A percentile compares a stretch with the other conserved stretches of the same genome.
phyloP scores from a whole-genome alignment of 1,140 invertebrate species.

The Zophobas morio region DNA sequence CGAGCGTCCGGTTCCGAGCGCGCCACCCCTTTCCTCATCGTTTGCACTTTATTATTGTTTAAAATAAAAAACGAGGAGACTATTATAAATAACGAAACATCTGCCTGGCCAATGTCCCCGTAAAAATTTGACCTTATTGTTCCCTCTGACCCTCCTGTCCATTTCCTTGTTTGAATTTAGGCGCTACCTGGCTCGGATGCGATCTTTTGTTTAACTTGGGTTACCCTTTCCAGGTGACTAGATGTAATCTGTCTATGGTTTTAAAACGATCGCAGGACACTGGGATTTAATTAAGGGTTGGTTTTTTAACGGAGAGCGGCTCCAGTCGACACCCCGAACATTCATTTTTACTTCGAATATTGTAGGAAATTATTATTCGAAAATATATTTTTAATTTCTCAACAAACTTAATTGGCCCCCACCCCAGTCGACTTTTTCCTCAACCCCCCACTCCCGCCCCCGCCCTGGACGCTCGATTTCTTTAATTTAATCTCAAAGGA shows the following conservation, averaged over 20 bases:
- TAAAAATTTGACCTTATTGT: slow-evolving; percentile 38
- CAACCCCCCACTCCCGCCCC: too few relatives aligned
- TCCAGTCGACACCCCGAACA: not conserved
- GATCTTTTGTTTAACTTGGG: slow-evolving; percentile 35
- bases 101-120: slow-evolving; percentile 45
- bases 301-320: slow-evolving; percentile 3
- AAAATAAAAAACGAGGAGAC: not conserved
- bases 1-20: not conserved
- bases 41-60: not conserved
- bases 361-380: too few relatives aligned
- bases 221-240: slow-evolving; percentile 43
- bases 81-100: slow-evolving; percentile 42
- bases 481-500: too few relatives aligned
- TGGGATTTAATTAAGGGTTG: slow-evolving; percentile 20
- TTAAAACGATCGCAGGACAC: slow-evolving; percentile 9
- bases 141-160: slow-evolving; percentile 31
- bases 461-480: too few relatives aligned
- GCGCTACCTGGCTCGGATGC: slow-evolving; percentile 26
- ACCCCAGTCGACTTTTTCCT: too few relatives aligned
- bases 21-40: not conserved
- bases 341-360: too few relatives aligned
- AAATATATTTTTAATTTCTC: too few relatives aligned
- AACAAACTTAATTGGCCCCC: too few relatives aligned
- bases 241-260: slow-evolving; percentile 24
- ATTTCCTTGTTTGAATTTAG: slow-evolving; percentile 28